phyloP scores from a whole-genome alignment of 1,140 invertebrate genomes.

The Stenopsyche tienmushanensis region DNA sequence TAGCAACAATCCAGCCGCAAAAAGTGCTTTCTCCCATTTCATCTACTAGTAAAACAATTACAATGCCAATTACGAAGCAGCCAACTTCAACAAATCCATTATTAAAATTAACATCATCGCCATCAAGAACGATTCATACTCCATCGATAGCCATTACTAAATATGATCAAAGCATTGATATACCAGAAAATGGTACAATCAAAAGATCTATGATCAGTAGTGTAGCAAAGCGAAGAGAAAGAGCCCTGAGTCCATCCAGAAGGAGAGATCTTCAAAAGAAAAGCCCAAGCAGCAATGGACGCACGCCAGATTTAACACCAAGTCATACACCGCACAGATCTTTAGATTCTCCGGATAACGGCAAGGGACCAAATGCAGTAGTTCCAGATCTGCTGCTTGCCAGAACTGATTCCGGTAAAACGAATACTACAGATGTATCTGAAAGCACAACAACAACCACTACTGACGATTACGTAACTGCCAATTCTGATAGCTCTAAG shows the following conservation, averaged over 20 bases:
- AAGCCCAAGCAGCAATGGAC: constrained; percentile 41
- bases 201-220: constrained; percentile 50
- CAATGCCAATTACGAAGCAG: constrained; percentile 53
- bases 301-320: constrained; percentile 42
- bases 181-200: constrained; percentile 49
- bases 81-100: constrained; percentile 50
- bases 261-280: constrained; percentile 54
- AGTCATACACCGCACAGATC: constrained; percentile 41
- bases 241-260: constrained; percentile 54
- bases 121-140: constrained; percentile 45
- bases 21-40: constrained; percentile 29
- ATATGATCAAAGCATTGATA: constrained; percentile 53
- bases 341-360: constrained; percentile 39
- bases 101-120: constrained; percentile 43
- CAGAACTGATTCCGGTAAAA: constrained; percentile 71
- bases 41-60: constrained; percentile 44
- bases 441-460: constrained; percentile 83
- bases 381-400: constrained; percentile 50
- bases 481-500: constrained; percentile 74
- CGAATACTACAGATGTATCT: constrained; percentile 73
- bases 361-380: constrained; percentile 36
- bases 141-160: constrained; percentile 56
- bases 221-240: constrained; percentile 54
- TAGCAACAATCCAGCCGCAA: constrained; percentile 39
- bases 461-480: constrained; percentile 86